Evolutionary conservation across 2,888 invertebrate species (phyloP).

Genomic region (Stegana nigrithorax): DNA sequence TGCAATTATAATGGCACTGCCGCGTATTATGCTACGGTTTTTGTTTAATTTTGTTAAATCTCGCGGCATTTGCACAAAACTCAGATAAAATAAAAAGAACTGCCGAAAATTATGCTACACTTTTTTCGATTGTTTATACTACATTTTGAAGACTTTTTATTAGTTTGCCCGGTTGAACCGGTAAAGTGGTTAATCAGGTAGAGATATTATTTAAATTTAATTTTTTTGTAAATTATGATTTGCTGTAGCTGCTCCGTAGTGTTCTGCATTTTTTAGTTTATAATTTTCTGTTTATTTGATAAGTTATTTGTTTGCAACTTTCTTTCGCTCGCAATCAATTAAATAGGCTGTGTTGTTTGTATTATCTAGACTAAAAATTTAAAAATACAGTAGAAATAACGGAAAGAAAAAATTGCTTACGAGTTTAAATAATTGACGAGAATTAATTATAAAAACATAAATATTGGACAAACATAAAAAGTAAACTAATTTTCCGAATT

Average conservation of each 20-base stretch:
- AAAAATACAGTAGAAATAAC: no score
- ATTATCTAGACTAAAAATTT: no score
- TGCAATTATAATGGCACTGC: constrained; percentile 2
- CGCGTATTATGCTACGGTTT: constrained; percentile 27
- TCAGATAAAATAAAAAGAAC: no score
- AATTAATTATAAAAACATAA: no score
- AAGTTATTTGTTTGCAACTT: no score
- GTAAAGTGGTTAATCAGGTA: not conserved
- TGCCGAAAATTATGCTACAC: constrained; percentile 40
- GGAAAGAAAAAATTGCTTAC: no score
- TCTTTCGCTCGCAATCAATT: no score
- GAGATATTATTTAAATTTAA: not conserved
- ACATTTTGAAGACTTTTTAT: not conserved
- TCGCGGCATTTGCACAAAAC: no score
- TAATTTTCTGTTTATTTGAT: not conserved
- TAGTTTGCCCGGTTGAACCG: not conserved
- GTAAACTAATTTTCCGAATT: no score
- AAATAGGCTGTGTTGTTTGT: no score
- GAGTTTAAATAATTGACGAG: no score
- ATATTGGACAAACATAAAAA: no score
- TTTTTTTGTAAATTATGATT: not conserved
- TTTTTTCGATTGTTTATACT: constrained; percentile 18
- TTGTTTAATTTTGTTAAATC: constrained; percentile 25
- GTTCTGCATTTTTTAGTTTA: not conserved
- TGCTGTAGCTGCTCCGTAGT: not conserved